Evolutionary conservation across 2,888 invertebrate genomes (phyloP), one percentile per base, ranked within the genome.

Genomic region (Molorchus minor): DNA sequence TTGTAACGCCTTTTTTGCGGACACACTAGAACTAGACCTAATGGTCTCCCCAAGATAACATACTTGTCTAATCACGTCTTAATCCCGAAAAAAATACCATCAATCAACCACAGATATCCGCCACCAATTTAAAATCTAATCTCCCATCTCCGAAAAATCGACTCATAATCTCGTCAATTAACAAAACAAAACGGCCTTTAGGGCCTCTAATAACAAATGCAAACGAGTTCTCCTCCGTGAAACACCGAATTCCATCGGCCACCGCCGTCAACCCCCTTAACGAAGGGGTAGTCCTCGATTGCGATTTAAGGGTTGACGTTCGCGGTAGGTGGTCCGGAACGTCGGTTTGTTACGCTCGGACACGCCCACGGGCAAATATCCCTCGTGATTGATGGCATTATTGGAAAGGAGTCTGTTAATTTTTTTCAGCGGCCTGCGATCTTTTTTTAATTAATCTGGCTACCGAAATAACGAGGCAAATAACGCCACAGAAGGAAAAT

Each of bases 321-420:
- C 71, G 44, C 64, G 46, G 73, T 77, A 75, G 75, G 77, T 77
- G 77, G 77, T 71, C 77, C 72, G 65, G 55, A 65, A 61, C 59
- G 62, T 61, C 67, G 64, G 73, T 74, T 74, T 72, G 72, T 73
- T 74, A 71, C 72, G 71, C 71, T 68, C 65, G 59, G 61, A 70
- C 75, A 72, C 75, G 74, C 75, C 74, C 69, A 65, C 69, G 66
- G 56, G 68, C 71, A 69, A 72, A 74, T 70, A 69, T 69, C 71
- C 63, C 58, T 57, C 61, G 69, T 74, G 74, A 72, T 72, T 74
- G 72, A 75, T 75, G 72, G 69, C 73, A 73, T 74, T 73, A 70
- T 71, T 63, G 65, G 59, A 19, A 35, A 47, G 19, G 61, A 21
- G 60, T 59, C 65, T 58, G 58, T 68, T 69, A 62, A 65, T 65